phyloP scores from a whole-genome alignment of 2,797 vertebrate genomes.

The Eulemur coronatus region DNA sequence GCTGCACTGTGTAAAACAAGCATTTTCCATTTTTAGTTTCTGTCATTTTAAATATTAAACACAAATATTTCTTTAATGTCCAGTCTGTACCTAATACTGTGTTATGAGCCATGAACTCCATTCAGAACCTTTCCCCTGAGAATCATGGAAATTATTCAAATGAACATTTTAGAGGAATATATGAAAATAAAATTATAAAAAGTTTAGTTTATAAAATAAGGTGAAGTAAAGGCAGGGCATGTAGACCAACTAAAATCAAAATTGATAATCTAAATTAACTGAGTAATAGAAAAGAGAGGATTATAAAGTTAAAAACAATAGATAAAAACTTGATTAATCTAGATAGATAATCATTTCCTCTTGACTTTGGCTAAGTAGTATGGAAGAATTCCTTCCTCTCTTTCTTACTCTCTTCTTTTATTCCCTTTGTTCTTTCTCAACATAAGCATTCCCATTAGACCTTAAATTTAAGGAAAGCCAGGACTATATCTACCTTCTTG shows the following conservation, averaged over 20 bases:
- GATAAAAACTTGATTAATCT: neutral
- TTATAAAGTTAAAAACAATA: neutral
- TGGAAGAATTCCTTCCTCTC: neutral
- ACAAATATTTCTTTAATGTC: neutral
- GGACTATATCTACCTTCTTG: neutral
- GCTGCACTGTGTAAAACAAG: neutral
- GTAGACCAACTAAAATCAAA: neutral
- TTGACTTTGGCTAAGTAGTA: neutral
- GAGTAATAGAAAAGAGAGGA: neutral
- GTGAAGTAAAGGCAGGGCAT: neutral
- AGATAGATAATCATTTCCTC: neutral
- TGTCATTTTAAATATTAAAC: neutral
- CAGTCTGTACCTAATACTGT: neutral
- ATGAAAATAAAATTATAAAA: neutral
- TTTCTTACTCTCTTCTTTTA: neutral
- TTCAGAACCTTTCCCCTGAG: neutral
- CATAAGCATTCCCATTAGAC: neutral
- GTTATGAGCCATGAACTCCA: neutral
- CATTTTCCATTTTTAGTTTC: neutral
- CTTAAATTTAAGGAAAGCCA: neutral
- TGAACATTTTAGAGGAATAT: neutral
- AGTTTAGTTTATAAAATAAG: neutral
- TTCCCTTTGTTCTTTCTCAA: neutral
- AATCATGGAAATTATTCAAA: neutral
- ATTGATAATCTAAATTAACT: neutral